Conservation (phyloP, 2,113 vertebrate species). For the Podocnemis expansa region DNA sequence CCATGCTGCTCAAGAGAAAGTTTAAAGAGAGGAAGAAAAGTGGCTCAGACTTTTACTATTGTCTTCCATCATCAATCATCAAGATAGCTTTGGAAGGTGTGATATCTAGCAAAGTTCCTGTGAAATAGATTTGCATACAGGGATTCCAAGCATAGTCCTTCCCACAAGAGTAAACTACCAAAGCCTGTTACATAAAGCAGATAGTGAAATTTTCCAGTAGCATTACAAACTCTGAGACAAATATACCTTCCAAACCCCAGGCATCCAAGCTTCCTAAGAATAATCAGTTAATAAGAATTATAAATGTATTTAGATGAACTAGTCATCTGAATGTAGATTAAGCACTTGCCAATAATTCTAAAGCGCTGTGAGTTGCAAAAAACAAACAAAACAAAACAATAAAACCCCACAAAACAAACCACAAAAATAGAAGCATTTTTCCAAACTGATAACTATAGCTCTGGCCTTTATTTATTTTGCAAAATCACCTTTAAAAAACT, state of each 20-base stretch:
- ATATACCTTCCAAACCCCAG: not conserved
- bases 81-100: not conserved
- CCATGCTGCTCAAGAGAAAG: constrained; percentile 43
- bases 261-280: not conserved
- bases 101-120: constrained; percentile 28
- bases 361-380: not conserved
- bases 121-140: not conserved
- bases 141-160: not conserved
- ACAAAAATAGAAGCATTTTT: not conserved
- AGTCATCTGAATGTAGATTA: not conserved
- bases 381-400: too few species aligned
- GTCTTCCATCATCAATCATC: constrained; percentile 37
- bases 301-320: constrained; percentile 1
- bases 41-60: constrained; percentile 5
- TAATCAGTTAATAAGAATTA: constrained; percentile 1
- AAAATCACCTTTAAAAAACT: not conserved
- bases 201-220: not conserved
- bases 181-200: not conserved
- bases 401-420: too few species aligned
- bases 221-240: not conserved
- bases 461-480: not conserved
- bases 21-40: constrained; percentile 59
- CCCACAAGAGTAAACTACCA: not conserved
- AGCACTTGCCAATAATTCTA: not conserved
- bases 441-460: not conserved